Conservation (phyloP, 2,888 invertebrate genomes). For the Hoplodrina blanda region DNA sequence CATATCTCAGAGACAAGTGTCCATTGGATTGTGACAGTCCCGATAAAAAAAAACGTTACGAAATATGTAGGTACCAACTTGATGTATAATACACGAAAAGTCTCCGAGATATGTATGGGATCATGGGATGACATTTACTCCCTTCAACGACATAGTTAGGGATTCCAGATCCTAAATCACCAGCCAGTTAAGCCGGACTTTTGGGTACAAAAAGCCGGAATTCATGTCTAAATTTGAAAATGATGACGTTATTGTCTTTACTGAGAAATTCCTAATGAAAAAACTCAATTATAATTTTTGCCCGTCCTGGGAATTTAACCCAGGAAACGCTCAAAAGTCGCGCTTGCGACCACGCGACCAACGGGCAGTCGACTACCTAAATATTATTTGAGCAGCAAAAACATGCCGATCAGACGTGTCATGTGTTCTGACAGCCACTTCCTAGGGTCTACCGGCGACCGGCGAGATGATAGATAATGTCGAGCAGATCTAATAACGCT, state of each 20-base stretch:
- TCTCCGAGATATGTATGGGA: slow-evolving; percentile 20
- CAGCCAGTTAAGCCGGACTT: too few relatives aligned
- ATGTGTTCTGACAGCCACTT: slow-evolving; percentile 31
- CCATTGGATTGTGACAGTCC: slow-evolving; percentile 45
- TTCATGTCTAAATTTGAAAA: too few relatives aligned
- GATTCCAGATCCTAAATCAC: too few relatives aligned
- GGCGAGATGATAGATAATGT: slow-evolving; percentile 62
- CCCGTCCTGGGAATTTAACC: too few relatives aligned
- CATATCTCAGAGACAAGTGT: slow-evolving; percentile 35
- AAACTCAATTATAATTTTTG: too few relatives aligned
- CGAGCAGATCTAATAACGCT: slow-evolving; percentile 52
- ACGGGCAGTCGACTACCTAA: not conserved
- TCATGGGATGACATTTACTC: not conserved
- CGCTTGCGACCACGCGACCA: too few relatives aligned
- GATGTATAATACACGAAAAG: slow-evolving; percentile 23
- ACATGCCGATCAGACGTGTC: slow-evolving; percentile 18
- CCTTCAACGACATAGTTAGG: not conserved
- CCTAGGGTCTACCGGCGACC: slow-evolving; percentile 54
- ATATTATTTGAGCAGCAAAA: slow-evolving; percentile 28
- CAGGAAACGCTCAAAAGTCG: too few relatives aligned
- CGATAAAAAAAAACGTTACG: slow-evolving; percentile 47
- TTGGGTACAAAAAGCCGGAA: too few relatives aligned
- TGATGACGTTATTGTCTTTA: too few relatives aligned
- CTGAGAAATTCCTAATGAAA: too few relatives aligned
- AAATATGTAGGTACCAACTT: slow-evolving; percentile 31